phyloP scores from a whole-genome alignment of 2,888 invertebrate genomes.

The Chloroclysta siterata region DNA sequence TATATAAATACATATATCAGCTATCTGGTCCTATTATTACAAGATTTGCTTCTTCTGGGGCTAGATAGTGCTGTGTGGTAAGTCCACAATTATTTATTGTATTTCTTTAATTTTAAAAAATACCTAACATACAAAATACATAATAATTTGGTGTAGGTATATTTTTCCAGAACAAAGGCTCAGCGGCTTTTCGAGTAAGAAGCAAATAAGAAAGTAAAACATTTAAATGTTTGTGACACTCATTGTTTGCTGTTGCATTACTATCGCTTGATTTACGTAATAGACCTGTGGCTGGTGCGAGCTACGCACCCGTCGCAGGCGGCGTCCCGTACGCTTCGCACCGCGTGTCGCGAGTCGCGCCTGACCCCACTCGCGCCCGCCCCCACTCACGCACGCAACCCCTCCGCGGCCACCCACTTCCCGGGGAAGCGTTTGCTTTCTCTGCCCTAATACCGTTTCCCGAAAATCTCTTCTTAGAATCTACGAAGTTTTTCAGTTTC shows the following conservation, averaged over 20 bases:
- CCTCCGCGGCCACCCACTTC: conserved; percentile 47
- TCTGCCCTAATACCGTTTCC: conserved; percentile 54
- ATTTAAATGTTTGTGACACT: too few species aligned
- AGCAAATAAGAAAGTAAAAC: too few species aligned
- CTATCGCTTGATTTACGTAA: neutral
- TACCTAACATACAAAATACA: too few species aligned
- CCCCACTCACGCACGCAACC: conserved; percentile 50
- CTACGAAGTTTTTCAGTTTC: conserved; percentile 19
- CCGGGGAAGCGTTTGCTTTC: conserved; percentile 62
- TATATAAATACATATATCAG: too few species aligned
- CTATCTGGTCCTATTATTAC: too few species aligned
- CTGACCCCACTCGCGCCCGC: conserved; percentile 37
- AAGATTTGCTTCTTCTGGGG: too few species aligned
- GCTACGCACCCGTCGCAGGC: conserved; percentile 53
- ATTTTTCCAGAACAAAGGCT: too few species aligned
- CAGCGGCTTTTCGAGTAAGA: too few species aligned
- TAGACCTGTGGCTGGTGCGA: conserved; percentile 32
- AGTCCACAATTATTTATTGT: too few species aligned
- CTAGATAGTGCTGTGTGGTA: too few species aligned
- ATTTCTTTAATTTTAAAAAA: too few species aligned
- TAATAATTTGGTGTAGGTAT: too few species aligned
- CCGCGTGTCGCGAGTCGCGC: conserved; percentile 43
- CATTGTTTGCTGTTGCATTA: neutral
- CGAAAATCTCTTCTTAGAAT: conserved; percentile 47
- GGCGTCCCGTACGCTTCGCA: conserved; percentile 45